Percentiles rank a stretch among this genome's conserved stretches.
Evolutionary conservation across 2,797 vertebrate genomes (phyloP).

Genomic region (Alexandromys oeconomus): DNA sequence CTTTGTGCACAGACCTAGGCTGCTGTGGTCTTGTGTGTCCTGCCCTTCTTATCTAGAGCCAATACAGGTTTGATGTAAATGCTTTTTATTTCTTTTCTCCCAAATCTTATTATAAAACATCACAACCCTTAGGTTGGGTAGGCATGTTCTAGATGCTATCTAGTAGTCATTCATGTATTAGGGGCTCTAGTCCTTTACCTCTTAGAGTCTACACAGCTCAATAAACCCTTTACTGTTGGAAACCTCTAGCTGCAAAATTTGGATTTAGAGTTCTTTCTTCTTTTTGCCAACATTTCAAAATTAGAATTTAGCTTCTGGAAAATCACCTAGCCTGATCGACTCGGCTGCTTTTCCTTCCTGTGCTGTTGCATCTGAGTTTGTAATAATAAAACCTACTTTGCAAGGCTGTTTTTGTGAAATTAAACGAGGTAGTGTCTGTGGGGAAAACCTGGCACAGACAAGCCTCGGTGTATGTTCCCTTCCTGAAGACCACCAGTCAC

Average conservation of each 20-base stretch:
- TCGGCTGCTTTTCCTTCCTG: slow-evolving; percentile 5
- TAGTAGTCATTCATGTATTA: not conserved
- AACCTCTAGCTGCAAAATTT: not conserved
- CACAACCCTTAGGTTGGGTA: not conserved
- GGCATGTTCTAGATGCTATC: not conserved
- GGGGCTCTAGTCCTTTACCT: not conserved
- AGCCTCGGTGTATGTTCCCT: not conserved
- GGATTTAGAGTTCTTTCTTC: not conserved
- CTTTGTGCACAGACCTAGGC: not conserved
- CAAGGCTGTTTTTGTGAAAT: slow-evolving; percentile 51
- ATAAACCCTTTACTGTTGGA: not conserved
- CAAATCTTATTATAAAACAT: not conserved
- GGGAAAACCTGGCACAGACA: slow-evolving; percentile 40
- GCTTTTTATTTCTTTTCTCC: not conserved
- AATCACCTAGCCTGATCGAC: not conserved
- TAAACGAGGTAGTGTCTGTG: slow-evolving; percentile 63
- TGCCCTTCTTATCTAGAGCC: not conserved
- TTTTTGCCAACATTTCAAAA: slow-evolving; percentile 32
- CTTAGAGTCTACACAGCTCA: not conserved
- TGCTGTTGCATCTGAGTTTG: slow-evolving; percentile 27
- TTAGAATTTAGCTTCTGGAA: slow-evolving; percentile 17
- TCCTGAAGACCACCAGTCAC: slow-evolving; percentile 1
- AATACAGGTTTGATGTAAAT: not conserved
- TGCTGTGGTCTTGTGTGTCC: not conserved
- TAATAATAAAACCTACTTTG: slow-evolving; percentile 31